Evolutionary conservation across 2,888 invertebrate genomes (phyloP).

Genomic region (Macrosoma leucophasiata): DNA sequence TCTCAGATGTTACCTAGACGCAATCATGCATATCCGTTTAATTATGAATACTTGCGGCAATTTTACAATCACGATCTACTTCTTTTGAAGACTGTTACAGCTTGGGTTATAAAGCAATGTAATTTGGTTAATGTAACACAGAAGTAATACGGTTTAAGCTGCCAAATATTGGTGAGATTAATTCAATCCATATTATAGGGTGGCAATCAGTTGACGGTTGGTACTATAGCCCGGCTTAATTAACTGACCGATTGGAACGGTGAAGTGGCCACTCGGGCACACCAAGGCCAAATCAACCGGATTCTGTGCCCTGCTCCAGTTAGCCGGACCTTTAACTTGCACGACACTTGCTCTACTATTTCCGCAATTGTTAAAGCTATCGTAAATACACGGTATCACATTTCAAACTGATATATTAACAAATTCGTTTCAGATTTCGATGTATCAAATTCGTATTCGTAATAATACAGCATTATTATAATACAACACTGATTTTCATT

Average conservation of each 20-base stretch:
- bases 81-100: no score
- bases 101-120: no score
- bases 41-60: slow-evolving; percentile 17
- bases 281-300: slow-evolving; percentile 70
- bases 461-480: no score
- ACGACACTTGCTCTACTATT: slow-evolving; percentile 37
- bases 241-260: slow-evolving; percentile 66
- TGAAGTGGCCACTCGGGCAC: slow-evolving; percentile 66
- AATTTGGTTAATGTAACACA: no score
- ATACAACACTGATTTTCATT: no score
- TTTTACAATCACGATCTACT: slow-evolving; percentile 9
- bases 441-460: no score
- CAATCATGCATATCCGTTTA: slow-evolving; percentile 27
- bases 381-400: slow-evolving; percentile 20
- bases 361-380: slow-evolving; percentile 57
- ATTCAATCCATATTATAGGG: slow-evolving; percentile 6
- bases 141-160: no score
- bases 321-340: slow-evolving; percentile 62
- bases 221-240: slow-evolving; percentile 51
- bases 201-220: slow-evolving; percentile 33
- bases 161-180: no score
- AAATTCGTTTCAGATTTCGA: slow-evolving; percentile 1
- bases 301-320: slow-evolving; percentile 69
- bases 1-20: slow-evolving; percentile 31
- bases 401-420: slow-evolving; percentile 14